A percentile compares a stretch with the other conserved stretches of the same genome.
phyloP scores from a whole-genome alignment of 2,113 vertebrate species.

The Pogona vitticeps region DNA sequence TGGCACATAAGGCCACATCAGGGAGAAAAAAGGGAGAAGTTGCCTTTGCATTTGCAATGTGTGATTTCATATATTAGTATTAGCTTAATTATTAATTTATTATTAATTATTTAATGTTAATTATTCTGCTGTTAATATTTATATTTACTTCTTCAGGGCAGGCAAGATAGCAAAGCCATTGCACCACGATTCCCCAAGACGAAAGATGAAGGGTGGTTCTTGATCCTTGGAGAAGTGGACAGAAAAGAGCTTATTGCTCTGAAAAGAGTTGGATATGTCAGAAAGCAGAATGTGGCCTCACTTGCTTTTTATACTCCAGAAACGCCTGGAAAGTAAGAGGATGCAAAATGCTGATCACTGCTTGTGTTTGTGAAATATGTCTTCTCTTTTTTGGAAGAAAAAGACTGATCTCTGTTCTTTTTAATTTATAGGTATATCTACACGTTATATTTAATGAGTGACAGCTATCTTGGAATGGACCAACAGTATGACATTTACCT shows the following conservation, averaged over 20 bases:
- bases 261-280: conserved; percentile 90
- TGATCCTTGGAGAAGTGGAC: conserved; percentile 93
- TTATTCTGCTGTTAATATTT: conserved; percentile 28
- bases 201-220: conserved; percentile 97
- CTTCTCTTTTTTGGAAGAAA: not conserved
- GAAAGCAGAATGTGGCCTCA: conserved; percentile 77
- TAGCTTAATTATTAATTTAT: too few species aligned
- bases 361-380: not conserved
- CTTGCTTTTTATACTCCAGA: conserved; percentile 95
- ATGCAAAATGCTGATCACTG: not conserved
- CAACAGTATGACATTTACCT: conserved; percentile 96
- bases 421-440: conserved; percentile 86
- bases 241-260: conserved; percentile 90
- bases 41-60: not conserved
- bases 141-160: conserved; percentile 80
- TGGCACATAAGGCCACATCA: not conserved
- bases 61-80: too few species aligned
- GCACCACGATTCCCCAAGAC: conserved; percentile 90
- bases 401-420: conserved; percentile 37
- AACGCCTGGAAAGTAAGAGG: conserved; percentile 86
- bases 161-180: conserved; percentile 88
- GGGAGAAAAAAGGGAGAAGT: not conserved
- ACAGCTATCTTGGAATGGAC: conserved; percentile 97
- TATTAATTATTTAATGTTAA: not conserved
- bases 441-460: conserved; percentile 96